Conservation (phyloP, 1,140 invertebrate species). For the Aphaenogaster rudis region DNA sequence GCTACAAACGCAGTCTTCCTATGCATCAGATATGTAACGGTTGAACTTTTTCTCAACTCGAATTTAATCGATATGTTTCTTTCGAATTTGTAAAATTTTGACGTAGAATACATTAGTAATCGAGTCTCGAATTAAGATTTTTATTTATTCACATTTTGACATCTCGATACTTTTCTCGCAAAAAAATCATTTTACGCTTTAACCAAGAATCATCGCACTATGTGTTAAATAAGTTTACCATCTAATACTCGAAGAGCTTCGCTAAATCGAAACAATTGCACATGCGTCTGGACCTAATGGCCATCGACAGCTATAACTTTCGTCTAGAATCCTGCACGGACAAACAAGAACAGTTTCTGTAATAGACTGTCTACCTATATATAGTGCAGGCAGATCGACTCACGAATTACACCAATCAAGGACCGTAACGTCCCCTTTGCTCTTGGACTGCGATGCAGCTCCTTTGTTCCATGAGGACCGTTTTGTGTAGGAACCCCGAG, state of each 20-base stretch:
- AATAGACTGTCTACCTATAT: not conserved
- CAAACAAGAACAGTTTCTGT: not conserved
- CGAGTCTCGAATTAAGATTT: not conserved
- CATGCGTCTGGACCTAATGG: not conserved
- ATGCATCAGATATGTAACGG: not conserved
- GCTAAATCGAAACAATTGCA: not conserved
- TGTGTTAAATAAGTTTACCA: not conserved
- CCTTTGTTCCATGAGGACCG: constrained; percentile 46
- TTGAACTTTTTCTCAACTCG: not conserved
- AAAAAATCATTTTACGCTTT: not conserved
- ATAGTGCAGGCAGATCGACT: constrained; percentile 18
- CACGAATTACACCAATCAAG: constrained; percentile 49
- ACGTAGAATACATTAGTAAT: not conserved
- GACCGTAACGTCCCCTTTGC: constrained; percentile 26
- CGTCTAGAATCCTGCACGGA: not conserved
- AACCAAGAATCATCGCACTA: not conserved
- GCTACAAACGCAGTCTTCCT: not conserved
- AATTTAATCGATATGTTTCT: constrained; percentile 1
- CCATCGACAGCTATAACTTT: not conserved
- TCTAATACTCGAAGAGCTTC: not conserved
- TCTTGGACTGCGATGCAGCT: constrained; percentile 27
- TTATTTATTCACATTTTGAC: not conserved
- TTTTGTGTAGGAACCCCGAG: constrained; percentile 25
- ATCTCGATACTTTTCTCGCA: not conserved
- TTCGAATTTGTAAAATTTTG: not conserved